A percentile compares a stretch with the other conserved stretches of the same genome.
phyloP scores from a whole-genome alignment of 2,888 invertebrate genomes.

The Panzeria rudis region DNA sequence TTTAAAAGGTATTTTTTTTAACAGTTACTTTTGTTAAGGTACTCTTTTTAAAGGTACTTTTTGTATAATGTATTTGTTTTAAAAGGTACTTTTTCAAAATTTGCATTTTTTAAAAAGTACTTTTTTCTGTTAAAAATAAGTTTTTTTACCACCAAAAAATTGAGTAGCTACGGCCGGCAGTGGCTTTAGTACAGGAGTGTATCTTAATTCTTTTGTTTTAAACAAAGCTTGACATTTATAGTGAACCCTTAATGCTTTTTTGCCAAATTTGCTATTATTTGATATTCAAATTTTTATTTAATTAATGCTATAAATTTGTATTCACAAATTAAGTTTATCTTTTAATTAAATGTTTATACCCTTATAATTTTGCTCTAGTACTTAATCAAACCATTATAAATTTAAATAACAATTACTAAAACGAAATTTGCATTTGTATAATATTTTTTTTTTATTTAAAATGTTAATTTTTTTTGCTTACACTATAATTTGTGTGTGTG shows the following conservation, averaged over 20 bases:
- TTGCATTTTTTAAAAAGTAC: no score
- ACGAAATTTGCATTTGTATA: conserved; percentile 57
- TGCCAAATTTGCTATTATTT: neutral
- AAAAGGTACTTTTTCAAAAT: no score
- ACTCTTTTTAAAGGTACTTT: no score
- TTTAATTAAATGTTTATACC: neutral
- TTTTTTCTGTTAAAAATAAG: no score
- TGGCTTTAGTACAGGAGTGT: neutral
- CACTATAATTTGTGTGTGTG: conserved; percentile 6
- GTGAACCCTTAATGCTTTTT: neutral
- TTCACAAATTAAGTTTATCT: neutral
- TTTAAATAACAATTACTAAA: conserved; percentile 15
- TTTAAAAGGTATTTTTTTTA: no score
- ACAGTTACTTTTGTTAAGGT: no score
- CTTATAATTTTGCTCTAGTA: neutral
- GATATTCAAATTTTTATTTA: neutral
- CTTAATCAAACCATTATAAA: conserved; percentile 40
- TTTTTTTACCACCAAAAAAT: no score
- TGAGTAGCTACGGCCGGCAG: no score
- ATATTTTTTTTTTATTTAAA: conserved; percentile 5
- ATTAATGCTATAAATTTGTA: neutral
- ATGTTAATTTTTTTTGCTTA: conserved; percentile 30
- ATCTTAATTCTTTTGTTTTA: conserved; percentile 7
- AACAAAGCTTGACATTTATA: no score
- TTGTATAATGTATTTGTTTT: no score